A percentile compares a stretch with the other conserved stretches of the same genome.
phyloP scores from a whole-genome alignment of 2,113 vertebrate genomes.

The Scytalopus superciliaris region DNA sequence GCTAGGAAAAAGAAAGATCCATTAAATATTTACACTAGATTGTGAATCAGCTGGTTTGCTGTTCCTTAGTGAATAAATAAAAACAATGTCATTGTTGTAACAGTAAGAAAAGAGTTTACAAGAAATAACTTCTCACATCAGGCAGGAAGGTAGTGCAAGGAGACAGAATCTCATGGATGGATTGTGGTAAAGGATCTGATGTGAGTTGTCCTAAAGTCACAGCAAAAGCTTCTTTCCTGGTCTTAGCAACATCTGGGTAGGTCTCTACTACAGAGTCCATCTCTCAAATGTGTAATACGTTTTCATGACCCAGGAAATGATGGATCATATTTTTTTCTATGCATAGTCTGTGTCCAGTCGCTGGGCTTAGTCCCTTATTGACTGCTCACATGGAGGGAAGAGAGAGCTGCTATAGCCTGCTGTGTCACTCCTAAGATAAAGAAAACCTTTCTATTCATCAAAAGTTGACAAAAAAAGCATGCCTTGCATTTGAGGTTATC shows the following conservation, averaged over 20 bases:
- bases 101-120: neutral
- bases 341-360: neutral
- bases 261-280: neutral
- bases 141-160: neutral
- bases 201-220: neutral
- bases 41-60: conserved; percentile 4
- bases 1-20: neutral
- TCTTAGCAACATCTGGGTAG: neutral
- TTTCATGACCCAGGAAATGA: neutral
- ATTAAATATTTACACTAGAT: conserved; percentile 9
- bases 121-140: neutral
- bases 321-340: neutral
- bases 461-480: neutral
- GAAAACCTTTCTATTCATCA: neutral
- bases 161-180: neutral
- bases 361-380: neutral
- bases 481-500: neutral
- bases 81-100: neutral
- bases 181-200: neutral
- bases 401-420: neutral
- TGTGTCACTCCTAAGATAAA: neutral
- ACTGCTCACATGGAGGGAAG: neutral
- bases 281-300: neutral
- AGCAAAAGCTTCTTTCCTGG: neutral
- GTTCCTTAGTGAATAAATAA: conserved; percentile 11